Conservation (phyloP, 2,888 invertebrate species). For the Tetragonisca angustula region DNA sequence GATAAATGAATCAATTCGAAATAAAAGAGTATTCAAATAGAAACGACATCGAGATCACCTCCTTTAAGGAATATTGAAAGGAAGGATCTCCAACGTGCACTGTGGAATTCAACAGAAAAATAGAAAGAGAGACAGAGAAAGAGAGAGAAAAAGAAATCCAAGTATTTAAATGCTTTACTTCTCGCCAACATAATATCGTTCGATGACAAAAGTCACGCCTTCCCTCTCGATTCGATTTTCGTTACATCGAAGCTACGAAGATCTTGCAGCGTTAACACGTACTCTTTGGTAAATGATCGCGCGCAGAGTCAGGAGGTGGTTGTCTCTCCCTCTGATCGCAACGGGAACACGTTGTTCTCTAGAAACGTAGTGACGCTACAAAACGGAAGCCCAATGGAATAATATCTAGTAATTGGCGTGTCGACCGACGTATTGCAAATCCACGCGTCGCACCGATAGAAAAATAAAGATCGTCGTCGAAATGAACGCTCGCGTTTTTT, state of each 20-base stretch:
- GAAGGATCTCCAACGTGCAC: not conserved
- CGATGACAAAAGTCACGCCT: not conserved
- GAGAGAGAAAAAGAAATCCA: not conserved
- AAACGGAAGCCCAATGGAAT: slow-evolving; percentile 68
- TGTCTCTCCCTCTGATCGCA: slow-evolving; percentile 10
- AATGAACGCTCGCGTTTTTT: slow-evolving; percentile 49
- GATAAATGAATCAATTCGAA: too few relatives aligned
- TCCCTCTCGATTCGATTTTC: not conserved
- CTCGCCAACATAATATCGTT: not conserved
- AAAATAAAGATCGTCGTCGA: slow-evolving; percentile 58
- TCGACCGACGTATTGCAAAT: slow-evolving; percentile 34
- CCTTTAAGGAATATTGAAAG: too few relatives aligned
- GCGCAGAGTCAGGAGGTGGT: not conserved
- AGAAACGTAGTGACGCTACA: slow-evolving; percentile 30
- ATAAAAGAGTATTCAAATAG: too few relatives aligned
- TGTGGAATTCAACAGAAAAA: not conserved
- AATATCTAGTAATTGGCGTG: slow-evolving; percentile 42
- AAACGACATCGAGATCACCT: too few relatives aligned
- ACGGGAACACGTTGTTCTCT: too few relatives aligned
- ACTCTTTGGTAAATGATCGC: slow-evolving; percentile 35
- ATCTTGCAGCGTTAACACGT: slow-evolving; percentile 2
- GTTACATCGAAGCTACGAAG: slow-evolving; percentile 28
- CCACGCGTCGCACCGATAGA: slow-evolving; percentile 26
- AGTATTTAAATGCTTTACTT: not conserved
- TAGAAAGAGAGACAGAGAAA: not conserved